Base-by-base conservation (phyloP, 1,140 invertebrate genomes). In the Drosophila trapezifrons region DNA sequence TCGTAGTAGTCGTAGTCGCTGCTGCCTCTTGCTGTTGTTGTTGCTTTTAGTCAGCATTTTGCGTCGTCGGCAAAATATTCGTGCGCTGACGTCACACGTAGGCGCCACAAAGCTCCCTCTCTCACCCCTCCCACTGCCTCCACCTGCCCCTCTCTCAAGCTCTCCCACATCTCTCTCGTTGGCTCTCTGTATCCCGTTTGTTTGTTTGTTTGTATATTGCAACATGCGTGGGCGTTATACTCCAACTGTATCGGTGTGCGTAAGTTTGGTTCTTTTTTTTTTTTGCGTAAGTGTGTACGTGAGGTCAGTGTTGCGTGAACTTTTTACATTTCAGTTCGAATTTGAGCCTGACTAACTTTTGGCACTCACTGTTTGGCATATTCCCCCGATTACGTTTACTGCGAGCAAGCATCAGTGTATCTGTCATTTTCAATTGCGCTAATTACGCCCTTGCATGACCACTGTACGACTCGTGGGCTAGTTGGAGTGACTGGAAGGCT, bases 171-270 rank as follows among this genome's bases (percentile, higher is more conserved):
- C 46, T 38, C 32, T 52, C 20, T 40, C 20, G n/a, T 37, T 12
- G 29, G 29, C 56, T 66, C 42, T 46, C 22, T 38, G 32, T 62
- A 27, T 54, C 46, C 59, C 38, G 45, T 65, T 65, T 65, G 63
- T 51, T 69, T 66, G 45, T 80, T 64, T 81, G 78, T 82, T 82
- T 82, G 57, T 82, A 46, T 69, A 69, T 80, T 84, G 66, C 81
- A 85, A 59, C 70, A 63, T 65, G 67, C 64, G 83, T 83, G 83
- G 83, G 83, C 83, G 79, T 82, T 87, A 29, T 83, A 87, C 56
- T 52, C 62, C 59, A 40, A 62, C 22, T 59, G 35, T 77, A n/a
- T 43, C 32, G 49, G 29, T 47, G 25, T 46, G 18, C 58, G 62
- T 47, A 22, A 22, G 38, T 54, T 22, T 46, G 29, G 51, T 18